Percentiles rank a stretch among this genome's conserved stretches.
These are phyloP conservation scores for Columba janthina DNA, from an alignment of 2,113 vertebrate species.

Conservation along the genomic window DNA sequence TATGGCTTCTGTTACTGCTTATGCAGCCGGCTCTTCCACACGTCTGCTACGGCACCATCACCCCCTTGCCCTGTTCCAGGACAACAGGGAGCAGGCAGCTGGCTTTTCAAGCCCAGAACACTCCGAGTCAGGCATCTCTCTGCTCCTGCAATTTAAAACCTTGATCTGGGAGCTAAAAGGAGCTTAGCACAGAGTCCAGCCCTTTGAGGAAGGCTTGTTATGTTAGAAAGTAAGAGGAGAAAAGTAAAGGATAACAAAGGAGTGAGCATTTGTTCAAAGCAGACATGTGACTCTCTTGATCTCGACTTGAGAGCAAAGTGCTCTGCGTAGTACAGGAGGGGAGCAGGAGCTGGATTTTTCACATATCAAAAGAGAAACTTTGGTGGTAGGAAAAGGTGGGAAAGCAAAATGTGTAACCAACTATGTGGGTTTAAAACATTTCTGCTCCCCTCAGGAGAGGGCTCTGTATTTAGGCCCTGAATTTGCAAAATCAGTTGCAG, in stretches of 20 bases:
- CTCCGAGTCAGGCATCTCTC: background rate
- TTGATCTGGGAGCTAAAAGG: background rate
- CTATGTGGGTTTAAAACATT: background rate
- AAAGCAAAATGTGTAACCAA: background rate
- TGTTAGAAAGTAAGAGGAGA: background rate
- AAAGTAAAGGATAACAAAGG: background rate
- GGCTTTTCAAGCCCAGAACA: background rate
- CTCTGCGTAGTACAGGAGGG: fast-evolving
- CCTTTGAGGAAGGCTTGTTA: background rate
- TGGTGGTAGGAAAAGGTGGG: background rate
- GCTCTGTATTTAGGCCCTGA: background rate
- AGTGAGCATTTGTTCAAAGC: background rate
- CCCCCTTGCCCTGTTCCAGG: background rate
- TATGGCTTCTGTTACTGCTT: background rate
- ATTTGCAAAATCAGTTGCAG: conserved; percentile 9
- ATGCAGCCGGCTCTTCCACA: background rate
- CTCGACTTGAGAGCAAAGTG: background rate
- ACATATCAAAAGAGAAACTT: background rate
- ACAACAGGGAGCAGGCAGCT: background rate
- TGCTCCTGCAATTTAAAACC: background rate
- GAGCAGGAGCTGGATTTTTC: background rate
- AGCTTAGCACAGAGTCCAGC: background rate
- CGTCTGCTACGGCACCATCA: background rate
- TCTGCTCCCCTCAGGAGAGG: background rate
- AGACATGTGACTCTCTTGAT: background rate